phyloP scores from a whole-genome alignment of 2,797 vertebrate genomes.

The Echiichthys vipera region DNA sequence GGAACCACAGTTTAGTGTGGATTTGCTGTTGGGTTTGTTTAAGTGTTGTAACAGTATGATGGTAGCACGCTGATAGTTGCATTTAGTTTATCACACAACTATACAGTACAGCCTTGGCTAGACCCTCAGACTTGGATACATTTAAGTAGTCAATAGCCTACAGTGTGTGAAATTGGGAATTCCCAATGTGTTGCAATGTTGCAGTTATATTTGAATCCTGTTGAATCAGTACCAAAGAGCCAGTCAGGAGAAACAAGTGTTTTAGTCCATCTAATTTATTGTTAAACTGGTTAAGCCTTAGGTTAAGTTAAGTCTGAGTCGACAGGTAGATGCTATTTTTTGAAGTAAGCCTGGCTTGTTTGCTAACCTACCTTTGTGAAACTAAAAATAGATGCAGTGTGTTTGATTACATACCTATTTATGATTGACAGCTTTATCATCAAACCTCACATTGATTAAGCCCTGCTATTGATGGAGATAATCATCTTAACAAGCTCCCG shows the following conservation, averaged over 20 bases:
- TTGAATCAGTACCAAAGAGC: no score
- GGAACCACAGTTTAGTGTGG: no score
- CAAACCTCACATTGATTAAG: neutral
- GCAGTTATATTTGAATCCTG: no score
- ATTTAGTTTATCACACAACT: neutral
- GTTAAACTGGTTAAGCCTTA: neutral
- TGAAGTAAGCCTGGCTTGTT: neutral
- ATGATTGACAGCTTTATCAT: neutral
- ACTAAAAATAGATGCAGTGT: neutral
- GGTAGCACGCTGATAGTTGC: neutral
- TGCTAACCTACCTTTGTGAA: neutral
- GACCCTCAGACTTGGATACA: neutral
- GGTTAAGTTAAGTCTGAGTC: neutral
- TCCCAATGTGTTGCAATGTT: no score
- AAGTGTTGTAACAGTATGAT: neutral
- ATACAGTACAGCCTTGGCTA: neutral
- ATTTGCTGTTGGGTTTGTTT: neutral
- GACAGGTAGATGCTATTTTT: no score
- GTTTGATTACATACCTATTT: neutral
- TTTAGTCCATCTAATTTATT: no score
- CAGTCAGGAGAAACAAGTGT: no score
- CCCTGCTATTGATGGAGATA: neutral
- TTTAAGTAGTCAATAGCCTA: neutral
- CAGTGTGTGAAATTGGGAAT: neutral
- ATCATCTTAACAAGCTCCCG: constrained; percentile 9